These are phyloP conservation scores for Lymantria monacha DNA, from an alignment of 2,888 invertebrate genomes.

Conservation along the genomic window DNA sequence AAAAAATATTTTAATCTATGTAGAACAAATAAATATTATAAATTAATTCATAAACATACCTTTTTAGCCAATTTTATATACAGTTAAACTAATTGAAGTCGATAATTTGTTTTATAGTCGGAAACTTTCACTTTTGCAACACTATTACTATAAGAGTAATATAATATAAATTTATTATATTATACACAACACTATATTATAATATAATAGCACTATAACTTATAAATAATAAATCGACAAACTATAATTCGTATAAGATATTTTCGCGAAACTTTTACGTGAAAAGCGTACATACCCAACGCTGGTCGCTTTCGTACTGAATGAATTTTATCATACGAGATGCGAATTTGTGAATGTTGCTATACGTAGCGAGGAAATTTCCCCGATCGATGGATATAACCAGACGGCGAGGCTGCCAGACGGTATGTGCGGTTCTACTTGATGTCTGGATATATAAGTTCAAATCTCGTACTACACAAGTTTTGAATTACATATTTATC, in stretches of 20 bases:
- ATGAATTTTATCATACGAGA: background rate
- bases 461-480: background rate
- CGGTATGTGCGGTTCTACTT: background rate
- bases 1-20: too few relatives aligned
- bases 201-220: background rate
- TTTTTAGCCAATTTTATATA: too few relatives aligned
- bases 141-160: background rate
- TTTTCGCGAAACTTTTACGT: slow-evolving; percentile 1
- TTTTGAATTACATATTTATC: background rate
- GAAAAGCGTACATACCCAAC: background rate
- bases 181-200: too few relatives aligned
- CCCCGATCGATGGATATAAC: slow-evolving; percentile 8
- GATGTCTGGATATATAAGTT: background rate
- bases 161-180: background rate
- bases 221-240: background rate
- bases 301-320: background rate
- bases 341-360: background rate
- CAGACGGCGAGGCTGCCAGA: background rate
- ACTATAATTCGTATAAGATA: background rate
- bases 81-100: too few relatives aligned
- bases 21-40: too few relatives aligned
- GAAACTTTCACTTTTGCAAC: background rate
- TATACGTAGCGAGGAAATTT: background rate
- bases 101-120: too few relatives aligned
- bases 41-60: too few relatives aligned